Base-by-base conservation (phyloP, 37 sponge, comb jelly and placozoan species). In the Agelas oroides region DNA sequence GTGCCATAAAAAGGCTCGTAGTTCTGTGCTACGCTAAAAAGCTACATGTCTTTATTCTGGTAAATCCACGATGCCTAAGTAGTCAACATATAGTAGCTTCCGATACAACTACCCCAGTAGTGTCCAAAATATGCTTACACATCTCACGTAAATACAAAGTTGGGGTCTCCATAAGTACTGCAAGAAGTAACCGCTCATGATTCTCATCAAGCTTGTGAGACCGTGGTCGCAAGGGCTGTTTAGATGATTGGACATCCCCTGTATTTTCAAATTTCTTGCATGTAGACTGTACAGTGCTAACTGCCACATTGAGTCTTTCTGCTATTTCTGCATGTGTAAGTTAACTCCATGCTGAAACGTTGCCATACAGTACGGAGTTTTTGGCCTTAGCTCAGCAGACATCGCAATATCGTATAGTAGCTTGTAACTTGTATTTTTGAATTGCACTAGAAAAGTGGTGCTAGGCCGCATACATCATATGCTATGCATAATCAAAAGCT, bases 271-370 rank as follows among this genome's bases (percentile, higher is more conserved):
- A 74, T 12, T 13, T 53, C 56, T 39, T 74, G 17, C 21, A 74
- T 5, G 18, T 74, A 5, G 1, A 8, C 5, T 74, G 38, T 53
- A 39, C 56, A 20, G 75, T 74, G 2, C 75, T 13, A 25, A 74
- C 56, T n/a, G 56, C 5, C 3, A 74, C 28, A 39, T 74, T 74
- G 28, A 74, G 75, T 40, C 38, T 74, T 3, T 23, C 5, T 5
- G 75, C 75, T 2, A 74, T 40, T 40, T 1, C 5, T 39, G n/a
- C n/a, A n/a, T n/a, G 55, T 74, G 55, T 53, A 74, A 74, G 71
- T 2, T 21, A 70, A 5, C 15, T n/a, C 71, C 71, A 70, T 70
- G 8, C 36, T 34, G 11, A 70, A 31, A 1, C 37, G 71, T 70
- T 70, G 71, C 71, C 71, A 70, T 6, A 70, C 37, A 70, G 33